phyloP scores from a whole-genome alignment of 2,888 invertebrate species.

The Eilema sororculum region DNA sequence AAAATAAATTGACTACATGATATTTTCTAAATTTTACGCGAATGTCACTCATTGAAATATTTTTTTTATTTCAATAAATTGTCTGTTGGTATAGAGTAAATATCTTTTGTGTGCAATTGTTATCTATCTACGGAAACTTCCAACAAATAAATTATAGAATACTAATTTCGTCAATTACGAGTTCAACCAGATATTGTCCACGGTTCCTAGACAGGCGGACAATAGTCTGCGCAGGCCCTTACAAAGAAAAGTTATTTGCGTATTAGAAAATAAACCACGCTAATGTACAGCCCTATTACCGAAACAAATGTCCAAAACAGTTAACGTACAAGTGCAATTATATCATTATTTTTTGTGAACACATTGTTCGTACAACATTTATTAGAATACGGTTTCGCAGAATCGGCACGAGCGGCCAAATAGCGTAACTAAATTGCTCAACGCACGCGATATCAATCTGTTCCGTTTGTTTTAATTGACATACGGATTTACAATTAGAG shows the following conservation, averaged over 20 bases:
- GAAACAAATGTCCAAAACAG: slow-evolving; percentile 8
- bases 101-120: no score
- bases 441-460: slow-evolving; percentile 58
- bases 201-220: background rate
- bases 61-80: no score
- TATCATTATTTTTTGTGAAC: slow-evolving; percentile 40
- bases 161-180: background rate
- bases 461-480: slow-evolving; percentile 64
- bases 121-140: no score
- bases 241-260: background rate
- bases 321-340: slow-evolving; percentile 37
- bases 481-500: slow-evolving; percentile 61
- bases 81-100: no score
- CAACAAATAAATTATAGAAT: no score
- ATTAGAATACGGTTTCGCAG: slow-evolving; percentile 49
- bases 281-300: slow-evolving; percentile 14
- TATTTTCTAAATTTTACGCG: no score
- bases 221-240: background rate
- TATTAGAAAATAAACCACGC: background rate
- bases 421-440: slow-evolving; percentile 43
- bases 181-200: background rate
- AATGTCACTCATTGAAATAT: no score
- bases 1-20: no score
- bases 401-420: slow-evolving; percentile 53
- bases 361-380: slow-evolving; percentile 19